phyloP scores from a whole-genome alignment of 2,888 invertebrate species.

The Cephalotes varians region DNA sequence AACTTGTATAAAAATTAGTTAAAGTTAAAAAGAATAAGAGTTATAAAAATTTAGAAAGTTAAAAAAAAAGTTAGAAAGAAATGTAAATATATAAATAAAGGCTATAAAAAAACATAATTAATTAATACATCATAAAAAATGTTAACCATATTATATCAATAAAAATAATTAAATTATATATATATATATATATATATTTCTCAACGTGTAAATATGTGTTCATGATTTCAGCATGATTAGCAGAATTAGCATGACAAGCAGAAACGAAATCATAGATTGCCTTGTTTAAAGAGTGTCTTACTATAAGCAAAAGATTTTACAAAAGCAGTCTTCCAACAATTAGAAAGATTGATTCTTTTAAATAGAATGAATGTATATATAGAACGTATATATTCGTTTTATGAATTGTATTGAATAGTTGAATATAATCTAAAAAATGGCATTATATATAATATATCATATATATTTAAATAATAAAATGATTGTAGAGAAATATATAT shows the following conservation, averaged over 20 bases:
- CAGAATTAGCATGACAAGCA: background rate
- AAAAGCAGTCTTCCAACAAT: background rate
- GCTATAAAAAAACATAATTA: background rate
- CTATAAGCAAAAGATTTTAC: background rate
- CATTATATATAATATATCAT: background rate
- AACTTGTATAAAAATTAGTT: background rate
- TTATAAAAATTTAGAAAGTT: background rate
- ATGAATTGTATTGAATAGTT: background rate
- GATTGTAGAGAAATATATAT: background rate
- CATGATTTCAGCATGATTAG: background rate
- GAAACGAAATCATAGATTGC: background rate
- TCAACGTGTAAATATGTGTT: background rate
- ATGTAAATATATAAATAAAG: background rate
- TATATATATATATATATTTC: background rate
- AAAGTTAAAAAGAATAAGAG: background rate
- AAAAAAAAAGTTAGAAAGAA: background rate
- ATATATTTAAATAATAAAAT: background rate
- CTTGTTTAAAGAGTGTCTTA: background rate
- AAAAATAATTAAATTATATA: background rate
- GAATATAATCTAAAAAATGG: background rate
- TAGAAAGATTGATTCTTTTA: background rate
- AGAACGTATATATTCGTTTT: background rate
- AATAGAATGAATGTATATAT: background rate
- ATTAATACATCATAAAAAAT: background rate
- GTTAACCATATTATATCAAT: background rate